Base-by-base conservation (phyloP, 2,113 vertebrate species). In the Centropus bengalensis region DNA sequence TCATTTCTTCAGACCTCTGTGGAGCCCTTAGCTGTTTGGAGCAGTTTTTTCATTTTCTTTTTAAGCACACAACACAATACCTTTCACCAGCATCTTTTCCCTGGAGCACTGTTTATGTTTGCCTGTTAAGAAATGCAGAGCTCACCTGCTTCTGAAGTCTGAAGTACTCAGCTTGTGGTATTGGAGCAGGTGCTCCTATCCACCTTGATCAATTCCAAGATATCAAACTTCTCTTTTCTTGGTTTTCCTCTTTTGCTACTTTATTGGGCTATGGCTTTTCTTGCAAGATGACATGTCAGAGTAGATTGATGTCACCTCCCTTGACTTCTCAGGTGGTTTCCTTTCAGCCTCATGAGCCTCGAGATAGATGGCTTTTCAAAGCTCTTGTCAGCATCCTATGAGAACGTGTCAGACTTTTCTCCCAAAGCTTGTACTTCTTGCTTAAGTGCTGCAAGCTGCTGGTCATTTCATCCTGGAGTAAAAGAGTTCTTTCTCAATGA, bases 391-490 rank as follows among this genome's bases (percentile, higher is more conserved):
- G 19, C 55, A 56, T 59, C 58, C 22, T 70, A 55, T 73, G 45
- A 64, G 47, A 71, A 62, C 55, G 28, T 73, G 79, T 80, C 68
- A 76, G 33, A 44, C 47, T 77, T 69, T 87, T 62, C 63, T 42
- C 77, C 49, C 70, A 54, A 51, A 67, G 38, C 32, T 51, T 77
- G 12, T 66, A 52, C 68, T 96, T 92, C 38, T 51, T 91, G 70
- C 33, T 80, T 71, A 42, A 91, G 63, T 51, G 40, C 82, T 94
- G 70, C 51, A 78, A 80, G 56, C 49, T 93, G 76, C 56, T 82
- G 71, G 28, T 76, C 64, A 62, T 88, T 94, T 94, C 64, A 91
- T 88, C 63, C 52, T 82, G 8, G 12, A 52, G 77, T 86, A 88
- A 89, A 45, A 91, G 69, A 67, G 55, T 89, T 85, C 52, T 66